Base-by-base conservation (phyloP, 2,888 invertebrate species). In the Drosophila algonquin region DNA sequence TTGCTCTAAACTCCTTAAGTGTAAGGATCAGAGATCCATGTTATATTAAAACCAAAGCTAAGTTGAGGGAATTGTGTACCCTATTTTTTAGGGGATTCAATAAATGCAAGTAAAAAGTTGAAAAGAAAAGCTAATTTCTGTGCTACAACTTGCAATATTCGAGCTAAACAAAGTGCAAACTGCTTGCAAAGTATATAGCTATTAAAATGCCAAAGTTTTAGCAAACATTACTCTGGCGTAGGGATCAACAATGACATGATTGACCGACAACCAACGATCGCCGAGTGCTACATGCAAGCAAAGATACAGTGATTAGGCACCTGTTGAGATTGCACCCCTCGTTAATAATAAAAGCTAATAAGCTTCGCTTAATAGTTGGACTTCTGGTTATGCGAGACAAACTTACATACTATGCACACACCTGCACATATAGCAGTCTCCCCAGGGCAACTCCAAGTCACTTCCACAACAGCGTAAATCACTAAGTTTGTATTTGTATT, bases 301-400 rank as follows among this genome's bases (percentile, higher is more conserved):
- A 40, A 14, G 14, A 40, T 40, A 14, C 35, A 40, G n/a, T 40
- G 40, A 40, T 40, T 40, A n/a, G 40, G 40, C 14, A 7, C 14
- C 6, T 40, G 40, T 40, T 6, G 6, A 14, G 40, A 40, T 40
- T 40, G 6, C 40, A 40, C 40, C 40, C 40, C 46, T 54, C 16
- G 54, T 61, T 46, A 55, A 55, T 53, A 46, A 46, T 54, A 44
- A 51, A 27, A 18, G 30, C 44, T n/a, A 45, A 45, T 45, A 30
- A 44, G 59, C 51, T 30, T n/a, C 30, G 35, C 14, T 40, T 14
- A 40, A 14, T 40, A 14, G 40, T n/a, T 40, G 7, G n/a, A 40
- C 40, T 40, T 40, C 40, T 40, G 40, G 40, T 40, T 40, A n/a
- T 40, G 40, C 40, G 2, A 40, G n/a, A 7, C n/a, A 7, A n/a